Conservation (phyloP, 2,797 vertebrate species). For the Poecilia gillii region DNA sequence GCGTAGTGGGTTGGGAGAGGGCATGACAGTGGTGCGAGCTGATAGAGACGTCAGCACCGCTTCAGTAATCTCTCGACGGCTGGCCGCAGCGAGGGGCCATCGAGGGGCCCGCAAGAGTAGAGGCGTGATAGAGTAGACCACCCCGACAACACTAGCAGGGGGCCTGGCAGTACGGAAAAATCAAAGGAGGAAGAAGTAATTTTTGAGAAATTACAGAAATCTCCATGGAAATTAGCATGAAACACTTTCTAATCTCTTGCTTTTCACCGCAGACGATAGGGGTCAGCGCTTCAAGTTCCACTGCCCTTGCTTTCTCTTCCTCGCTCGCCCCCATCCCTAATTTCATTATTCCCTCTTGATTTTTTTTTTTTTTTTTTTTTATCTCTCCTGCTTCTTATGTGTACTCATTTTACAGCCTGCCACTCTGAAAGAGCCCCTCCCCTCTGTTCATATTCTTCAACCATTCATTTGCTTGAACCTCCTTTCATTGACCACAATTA, state of each 20-base stretch:
- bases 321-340: slow-evolving; percentile 82
- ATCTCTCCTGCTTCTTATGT: slow-evolving; percentile 73
- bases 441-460: slow-evolving; percentile 72
- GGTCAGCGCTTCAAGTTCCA: slow-evolving; percentile 93
- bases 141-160: slow-evolving; percentile 85
- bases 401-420: slow-evolving; percentile 78
- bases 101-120: slow-evolving; percentile 84
- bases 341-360: slow-evolving; percentile 93
- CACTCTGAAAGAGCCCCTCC: slow-evolving; percentile 70
- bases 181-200: slow-evolving; percentile 90
- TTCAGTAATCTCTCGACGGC: slow-evolving; percentile 91
- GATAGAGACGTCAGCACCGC: slow-evolving; percentile 96
- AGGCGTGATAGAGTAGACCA: slow-evolving; percentile 92
- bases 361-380: slow-evolving; percentile 62
- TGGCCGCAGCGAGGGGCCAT: slow-evolving; percentile 88
- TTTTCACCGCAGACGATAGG: slow-evolving; percentile 93
- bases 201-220: slow-evolving; percentile 99
- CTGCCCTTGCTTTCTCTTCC: slow-evolving; percentile 72
- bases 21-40: slow-evolving; percentile 85
- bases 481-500: slow-evolving; percentile 83
- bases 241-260: slow-evolving; percentile 98
- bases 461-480: slow-evolving; percentile 80
- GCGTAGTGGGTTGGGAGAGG: slow-evolving; percentile 78
- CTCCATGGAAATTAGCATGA: slow-evolving; percentile 99
- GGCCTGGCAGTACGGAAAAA: slow-evolving; percentile 84